A percentile compares a stretch with the other conserved stretches of the same genome.
Conservation (phyloP, 2,888 invertebrate genomes). For the Holacanthella duospinosa region DNA sequence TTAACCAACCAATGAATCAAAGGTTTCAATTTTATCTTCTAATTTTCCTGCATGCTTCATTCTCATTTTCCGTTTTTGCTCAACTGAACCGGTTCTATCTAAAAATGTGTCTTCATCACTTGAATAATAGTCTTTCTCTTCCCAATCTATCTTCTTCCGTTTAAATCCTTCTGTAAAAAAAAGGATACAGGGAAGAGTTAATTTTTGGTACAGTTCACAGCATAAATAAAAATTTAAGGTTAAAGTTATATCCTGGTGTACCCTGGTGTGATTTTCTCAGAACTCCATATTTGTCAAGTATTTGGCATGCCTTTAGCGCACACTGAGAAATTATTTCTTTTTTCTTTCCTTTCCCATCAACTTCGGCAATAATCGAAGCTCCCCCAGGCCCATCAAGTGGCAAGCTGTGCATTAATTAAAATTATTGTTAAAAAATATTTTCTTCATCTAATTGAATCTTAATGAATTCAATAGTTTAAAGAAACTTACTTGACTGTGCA, state of each 20-base stretch:
- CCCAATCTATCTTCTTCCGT: constrained; percentile 64
- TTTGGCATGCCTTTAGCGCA: constrained; percentile 86
- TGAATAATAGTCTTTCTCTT: constrained; percentile 82
- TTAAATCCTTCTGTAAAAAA: constrained; percentile 42
- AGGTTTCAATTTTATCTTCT: constrained; percentile 49
- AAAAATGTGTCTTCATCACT: constrained; percentile 92
- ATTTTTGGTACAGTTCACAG: neutral
- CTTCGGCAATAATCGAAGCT: constrained; percentile 70
- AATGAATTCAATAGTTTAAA: neutral
- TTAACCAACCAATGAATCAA: constrained; percentile 43
- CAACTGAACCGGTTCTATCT: constrained; percentile 87
- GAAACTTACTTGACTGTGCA: constrained; percentile 56
- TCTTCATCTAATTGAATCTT: neutral
- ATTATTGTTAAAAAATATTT: constrained; percentile 28
- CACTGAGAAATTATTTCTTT: constrained; percentile 88
- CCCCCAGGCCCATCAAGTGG: constrained; percentile 61
- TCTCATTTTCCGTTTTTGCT: constrained; percentile 68
- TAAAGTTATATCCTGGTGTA: constrained; percentile 40
- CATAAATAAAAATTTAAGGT: neutral
- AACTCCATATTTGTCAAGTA: constrained; percentile 76
- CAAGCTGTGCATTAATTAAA: too few species aligned
- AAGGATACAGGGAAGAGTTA: neutral
- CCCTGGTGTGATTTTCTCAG: constrained; percentile 78
- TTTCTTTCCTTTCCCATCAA: constrained; percentile 79
- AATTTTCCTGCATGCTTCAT: constrained; percentile 52